Base-by-base conservation (phyloP, 2,888 invertebrate genomes). In the Aporophyla lueneburgensis region DNA sequence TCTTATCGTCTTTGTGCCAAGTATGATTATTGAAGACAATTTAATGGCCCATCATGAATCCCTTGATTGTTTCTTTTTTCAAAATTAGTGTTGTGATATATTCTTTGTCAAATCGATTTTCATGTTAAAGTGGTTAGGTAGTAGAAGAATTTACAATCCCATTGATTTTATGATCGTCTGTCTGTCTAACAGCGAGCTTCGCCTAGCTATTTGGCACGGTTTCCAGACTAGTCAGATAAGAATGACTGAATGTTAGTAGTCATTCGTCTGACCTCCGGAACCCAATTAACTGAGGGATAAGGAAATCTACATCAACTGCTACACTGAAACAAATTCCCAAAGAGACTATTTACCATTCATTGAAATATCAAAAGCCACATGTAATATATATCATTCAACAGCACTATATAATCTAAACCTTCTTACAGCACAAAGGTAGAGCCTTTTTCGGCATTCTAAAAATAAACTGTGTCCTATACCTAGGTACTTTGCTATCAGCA, bases 401-500 rank as follows among this genome's bases (percentile, higher is more conserved):
- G 66, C 24, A 49, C 33, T 76, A 71, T 79, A 43, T 78, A 78
- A 73, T 71, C 76, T 80, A 46, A 79, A 80, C 68, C 76, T 76
- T 78, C 84, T 70, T 77, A 81, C 65, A 43, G 49, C 33, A 69
- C 61, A 83, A 77, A 82, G 71, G 82, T 86, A 74, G 79, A 86
- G 85, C 85, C 90, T 87, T 90, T 92, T 93, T 91, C 86, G 86
- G 88, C 84, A 71, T 90, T 92, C 91, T 95, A 96, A 94, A 96
- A 96, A 96, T 96, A 96, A 71, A 93, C 93, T 88, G 87, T 78
- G 87, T 84, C 87, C 83, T 90, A 90, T 92, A 91, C 90, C 90
- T 91, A 91, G 92, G 90, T 87, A 91, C 91, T 87, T 91, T 91
- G 92, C 90, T 91, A 92, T 92, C 80, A 89, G 91, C 95, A 96